Base-by-base conservation (phyloP, 2,113 vertebrate genomes). In the Corythaeola cristata region DNA sequence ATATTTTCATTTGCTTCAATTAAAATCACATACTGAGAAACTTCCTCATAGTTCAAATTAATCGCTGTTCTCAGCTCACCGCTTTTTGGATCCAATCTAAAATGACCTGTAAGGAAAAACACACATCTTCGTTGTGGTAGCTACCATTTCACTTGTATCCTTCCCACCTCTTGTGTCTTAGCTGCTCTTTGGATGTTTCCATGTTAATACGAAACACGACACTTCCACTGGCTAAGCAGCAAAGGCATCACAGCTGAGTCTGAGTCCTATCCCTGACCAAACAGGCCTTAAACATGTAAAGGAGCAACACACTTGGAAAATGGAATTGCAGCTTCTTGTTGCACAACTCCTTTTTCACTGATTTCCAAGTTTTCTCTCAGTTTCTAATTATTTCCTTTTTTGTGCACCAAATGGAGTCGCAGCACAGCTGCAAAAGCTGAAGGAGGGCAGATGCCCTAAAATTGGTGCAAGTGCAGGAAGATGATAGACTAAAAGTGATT, bases 41-140 rank as follows among this genome's bases (percentile, higher is more conserved):
- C 64, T 23, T 89, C 88, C 68, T 97, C 96, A 3, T 96, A 96
- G 68, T 96, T 74, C 90, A 98, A 73, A 64, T 97, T 97, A 41
- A 94, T 47, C 33, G 94, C 91, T 66, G 97, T 97, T 91, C 78
- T 95, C 76, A 97, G 87, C 55, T 97, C 14, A 56, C 97, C 97
- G 9, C 90, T 97, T 41, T 69, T 55, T 2, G 66, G 58, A 92
- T 97, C 89, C 95, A 98, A 50, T 45, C 37, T 93, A 41, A 98
- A 97, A 53, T 97, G 96, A 77, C 93, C 97, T 98, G 91, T 26
- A 95, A 89, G 49, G 63, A 47, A 59, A 92, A 94, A 12, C 8
- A 17, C 0, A 19, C 32, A 41, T 9, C 50, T 76, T 13, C 1
- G 0, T 74, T 74, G 37, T 64, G 53, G 47, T 0, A 85, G 75